Conservation (phyloP, 2,888 invertebrate genomes). For the Conchocele bisecta region DNA sequence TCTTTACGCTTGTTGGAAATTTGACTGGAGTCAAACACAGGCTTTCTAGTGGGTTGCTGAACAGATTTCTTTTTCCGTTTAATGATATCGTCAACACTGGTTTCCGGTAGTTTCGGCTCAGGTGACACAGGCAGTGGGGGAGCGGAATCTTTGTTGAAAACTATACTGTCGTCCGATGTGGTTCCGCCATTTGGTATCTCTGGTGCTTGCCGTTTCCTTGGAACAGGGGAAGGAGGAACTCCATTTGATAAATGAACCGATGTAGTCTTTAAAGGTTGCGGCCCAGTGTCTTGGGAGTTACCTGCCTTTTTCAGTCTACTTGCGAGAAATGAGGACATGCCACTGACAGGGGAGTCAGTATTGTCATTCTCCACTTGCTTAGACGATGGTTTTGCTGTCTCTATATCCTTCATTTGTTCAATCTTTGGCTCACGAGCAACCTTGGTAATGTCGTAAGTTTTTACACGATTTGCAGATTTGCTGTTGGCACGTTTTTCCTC, state of each 20-base stretch:
- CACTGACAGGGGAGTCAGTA: conserved; percentile 56
- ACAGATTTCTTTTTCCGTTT: conserved; percentile 44
- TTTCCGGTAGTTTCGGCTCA: conserved; percentile 54
- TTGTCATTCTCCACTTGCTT: not conserved
- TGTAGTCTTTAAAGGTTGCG: conserved; percentile 42
- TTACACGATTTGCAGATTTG: conserved; percentile 6
- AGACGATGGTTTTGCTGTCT: conserved; percentile 9
- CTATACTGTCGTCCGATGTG: conserved; percentile 13
- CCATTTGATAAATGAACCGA: conserved; percentile 51
- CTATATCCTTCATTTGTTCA: conserved; percentile 5
- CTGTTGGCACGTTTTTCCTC: conserved; percentile 2
- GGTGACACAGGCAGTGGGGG: conserved; percentile 45
- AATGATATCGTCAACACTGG: conserved; percentile 71
- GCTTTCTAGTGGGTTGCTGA: conserved; percentile 36
- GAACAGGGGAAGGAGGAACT: conserved; percentile 53
- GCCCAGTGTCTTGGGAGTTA: conserved; percentile 34
- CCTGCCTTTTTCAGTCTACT: conserved; percentile 61
- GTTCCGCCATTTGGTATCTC: conserved; percentile 28
- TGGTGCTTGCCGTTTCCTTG: conserved; percentile 55
- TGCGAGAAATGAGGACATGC: conserved; percentile 68
- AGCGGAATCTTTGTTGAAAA: conserved; percentile 15
- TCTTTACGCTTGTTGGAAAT: conserved; percentile 58
- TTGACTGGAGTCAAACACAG: conserved; percentile 65
- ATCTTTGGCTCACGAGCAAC: not conserved
- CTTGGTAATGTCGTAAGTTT: conserved; percentile 34